Evolutionary conservation across 2,797 vertebrate genomes (phyloP).

Genomic region (Arrhamphus sclerolepis): DNA sequence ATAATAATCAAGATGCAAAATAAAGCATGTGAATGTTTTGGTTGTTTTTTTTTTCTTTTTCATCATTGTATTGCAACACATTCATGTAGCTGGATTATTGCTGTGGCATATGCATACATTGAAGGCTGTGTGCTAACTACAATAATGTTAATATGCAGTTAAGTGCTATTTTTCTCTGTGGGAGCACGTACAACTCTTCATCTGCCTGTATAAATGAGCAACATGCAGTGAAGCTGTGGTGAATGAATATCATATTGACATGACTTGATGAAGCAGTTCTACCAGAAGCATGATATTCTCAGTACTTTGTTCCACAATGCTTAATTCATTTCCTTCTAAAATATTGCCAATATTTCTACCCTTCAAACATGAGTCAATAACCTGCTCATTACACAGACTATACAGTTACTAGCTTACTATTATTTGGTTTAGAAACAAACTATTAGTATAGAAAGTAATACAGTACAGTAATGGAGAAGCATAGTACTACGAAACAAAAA

Average conservation of each 20-base stretch:
- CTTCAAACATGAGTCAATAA: conserved; percentile 11
- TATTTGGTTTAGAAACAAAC: conserved; percentile 9
- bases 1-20: conserved; percentile 49
- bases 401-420: conserved; percentile 9
- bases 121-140: conserved; percentile 51
- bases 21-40: conserved; percentile 54
- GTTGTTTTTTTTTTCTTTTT: conserved; percentile 7
- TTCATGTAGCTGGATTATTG: conserved; percentile 58
- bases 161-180: conserved; percentile 43
- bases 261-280: conserved; percentile 20
- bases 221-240: conserved; percentile 55
- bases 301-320: conserved; percentile 14
- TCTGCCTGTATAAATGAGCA: conserved; percentile 25
- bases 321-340: conserved; percentile 16
- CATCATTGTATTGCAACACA: conserved; percentile 53
- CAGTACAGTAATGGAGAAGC: background rate
- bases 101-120: conserved; percentile 58
- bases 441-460: conserved; percentile 1
- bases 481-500: conserved; percentile 1
- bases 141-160: conserved; percentile 31
- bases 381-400: conserved; percentile 5
- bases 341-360: conserved; percentile 2
- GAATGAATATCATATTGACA: conserved; percentile 25
- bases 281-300: conserved; percentile 24
- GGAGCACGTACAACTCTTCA: conserved; percentile 38